Evolutionary conservation across 2,797 vertebrate genomes (phyloP).

Genomic region (Syngnathus acus): DNA sequence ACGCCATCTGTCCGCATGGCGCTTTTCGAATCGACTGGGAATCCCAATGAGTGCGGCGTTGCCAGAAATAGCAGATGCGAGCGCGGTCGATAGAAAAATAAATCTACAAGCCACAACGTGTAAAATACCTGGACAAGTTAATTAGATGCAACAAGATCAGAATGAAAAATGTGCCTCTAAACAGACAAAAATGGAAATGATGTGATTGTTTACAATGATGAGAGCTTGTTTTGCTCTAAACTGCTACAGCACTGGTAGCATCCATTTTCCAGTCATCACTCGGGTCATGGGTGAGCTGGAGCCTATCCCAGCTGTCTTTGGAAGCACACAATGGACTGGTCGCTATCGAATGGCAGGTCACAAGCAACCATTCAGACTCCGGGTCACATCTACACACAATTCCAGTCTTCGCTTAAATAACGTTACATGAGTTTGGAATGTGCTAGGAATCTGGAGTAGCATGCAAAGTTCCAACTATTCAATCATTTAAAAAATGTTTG

Average conservation of each 20-base stretch:
- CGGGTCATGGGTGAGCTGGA: not conserved
- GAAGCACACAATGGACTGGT: too few relatives aligned
- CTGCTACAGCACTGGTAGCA: not conserved
- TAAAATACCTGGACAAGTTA: conserved; percentile 3
- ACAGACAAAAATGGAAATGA: not conserved
- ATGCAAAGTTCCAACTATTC: too few relatives aligned
- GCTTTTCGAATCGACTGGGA: conserved; percentile 54
- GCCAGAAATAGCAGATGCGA: conserved; percentile 27
- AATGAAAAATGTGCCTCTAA: not conserved
- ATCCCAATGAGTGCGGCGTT: conserved; percentile 42
- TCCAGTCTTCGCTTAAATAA: not conserved
- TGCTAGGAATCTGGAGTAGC: too few relatives aligned
- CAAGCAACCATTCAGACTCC: too few relatives aligned
- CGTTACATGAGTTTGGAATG: too few relatives aligned
- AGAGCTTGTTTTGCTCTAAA: not conserved
- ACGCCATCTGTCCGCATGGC: conserved; percentile 49
- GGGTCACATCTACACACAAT: not conserved
- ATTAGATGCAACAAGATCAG: not conserved
- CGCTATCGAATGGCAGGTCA: too few relatives aligned
- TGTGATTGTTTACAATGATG: not conserved
- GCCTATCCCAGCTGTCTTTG: not conserved
- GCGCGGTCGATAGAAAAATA: conserved; percentile 33
- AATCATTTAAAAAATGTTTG: too few relatives aligned
- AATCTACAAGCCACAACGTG: conserved; percentile 16
- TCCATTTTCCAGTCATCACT: not conserved